Percentiles rank a stretch among this genome's conserved stretches.
phyloP scores from a whole-genome alignment of 2,888 invertebrate species.

The Diabrotica balteata region DNA sequence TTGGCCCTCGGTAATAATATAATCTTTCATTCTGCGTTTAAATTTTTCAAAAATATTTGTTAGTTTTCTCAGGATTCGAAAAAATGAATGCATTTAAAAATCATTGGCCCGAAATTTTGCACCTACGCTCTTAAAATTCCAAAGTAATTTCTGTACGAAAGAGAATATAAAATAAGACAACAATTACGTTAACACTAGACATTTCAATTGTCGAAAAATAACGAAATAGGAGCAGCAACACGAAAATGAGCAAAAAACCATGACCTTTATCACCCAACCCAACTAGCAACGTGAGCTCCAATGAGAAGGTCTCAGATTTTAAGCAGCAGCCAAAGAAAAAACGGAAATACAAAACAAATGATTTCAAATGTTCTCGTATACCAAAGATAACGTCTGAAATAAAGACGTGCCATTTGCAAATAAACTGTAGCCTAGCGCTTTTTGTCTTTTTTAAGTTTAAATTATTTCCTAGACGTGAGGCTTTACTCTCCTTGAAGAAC shows the following conservation, averaged over 20 bases:
- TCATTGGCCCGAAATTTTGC: too few relatives aligned
- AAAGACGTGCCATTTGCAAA: conserved; percentile 22
- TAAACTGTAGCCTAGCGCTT: conserved; percentile 17
- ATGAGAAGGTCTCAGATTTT: not conserved
- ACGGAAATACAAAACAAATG: conserved; percentile 10
- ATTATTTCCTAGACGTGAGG: conserved; percentile 25
- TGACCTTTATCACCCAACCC: not conserved
- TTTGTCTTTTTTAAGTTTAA: conserved; percentile 12
- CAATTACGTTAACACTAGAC: too few relatives aligned
- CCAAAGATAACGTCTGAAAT: conserved; percentile 17
- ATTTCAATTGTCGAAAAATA: not conserved
- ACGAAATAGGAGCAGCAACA: not conserved
- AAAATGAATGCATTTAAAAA: too few relatives aligned
- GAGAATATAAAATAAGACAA: too few relatives aligned
- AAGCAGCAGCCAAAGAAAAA: not conserved
- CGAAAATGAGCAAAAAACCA: conserved; percentile 4
- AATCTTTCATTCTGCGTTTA: too few relatives aligned
- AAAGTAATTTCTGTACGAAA: too few relatives aligned
- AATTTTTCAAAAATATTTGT: too few relatives aligned
- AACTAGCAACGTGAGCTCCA: not conserved
- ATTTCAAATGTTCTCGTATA: conserved; percentile 7
- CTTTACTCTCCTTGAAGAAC: conserved; percentile 23
- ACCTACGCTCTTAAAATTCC: too few relatives aligned
- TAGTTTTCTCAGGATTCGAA: too few relatives aligned
- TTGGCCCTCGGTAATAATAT: too few relatives aligned